These are phyloP conservation scores for Invenusta paracnida DNA, from an alignment of 2,888 invertebrate genomes.

Conservation along the genomic window DNA sequence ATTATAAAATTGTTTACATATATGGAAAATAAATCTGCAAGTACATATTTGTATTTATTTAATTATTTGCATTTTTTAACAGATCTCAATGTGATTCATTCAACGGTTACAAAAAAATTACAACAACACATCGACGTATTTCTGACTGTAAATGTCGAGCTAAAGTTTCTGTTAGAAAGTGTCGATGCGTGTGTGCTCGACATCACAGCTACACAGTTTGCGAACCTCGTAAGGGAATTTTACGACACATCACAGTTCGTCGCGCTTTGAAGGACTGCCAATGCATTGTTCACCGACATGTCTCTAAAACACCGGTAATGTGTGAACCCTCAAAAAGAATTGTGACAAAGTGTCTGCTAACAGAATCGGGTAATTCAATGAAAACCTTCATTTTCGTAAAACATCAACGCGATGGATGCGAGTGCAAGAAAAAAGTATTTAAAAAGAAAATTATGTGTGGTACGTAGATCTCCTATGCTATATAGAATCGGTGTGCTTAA, in stretches of 20 bases:
- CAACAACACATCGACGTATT: background rate
- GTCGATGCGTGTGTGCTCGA: slow-evolving; percentile 24
- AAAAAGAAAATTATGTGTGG: slow-evolving; percentile 26
- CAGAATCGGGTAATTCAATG: background rate
- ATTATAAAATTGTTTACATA: too few species aligned
- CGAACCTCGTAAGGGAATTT: background rate
- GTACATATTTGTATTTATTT: too few species aligned
- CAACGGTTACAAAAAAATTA: slow-evolving; percentile 28
- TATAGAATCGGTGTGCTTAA: background rate
- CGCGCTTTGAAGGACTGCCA: slow-evolving; percentile 7
- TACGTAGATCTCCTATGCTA: too few species aligned
- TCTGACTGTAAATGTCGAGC: slow-evolving; percentile 16
- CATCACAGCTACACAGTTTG: slow-evolving; percentile 24
- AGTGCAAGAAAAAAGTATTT: background rate
- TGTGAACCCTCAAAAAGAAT: background rate
- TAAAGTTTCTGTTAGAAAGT: slow-evolving; percentile 6
- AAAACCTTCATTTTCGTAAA: background rate
- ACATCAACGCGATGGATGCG: slow-evolving; percentile 31
- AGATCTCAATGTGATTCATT: slow-evolving; percentile 33
- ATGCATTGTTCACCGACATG: slow-evolving; percentile 32
- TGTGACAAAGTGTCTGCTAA: background rate
- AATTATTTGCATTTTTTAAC: background rate
- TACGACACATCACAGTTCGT: slow-evolving; percentile 14
- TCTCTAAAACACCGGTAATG: background rate
- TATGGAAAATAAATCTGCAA: too few species aligned